phyloP scores from a whole-genome alignment of 1,140 invertebrate genomes.

The Pseudobourletiella spinata region DNA sequence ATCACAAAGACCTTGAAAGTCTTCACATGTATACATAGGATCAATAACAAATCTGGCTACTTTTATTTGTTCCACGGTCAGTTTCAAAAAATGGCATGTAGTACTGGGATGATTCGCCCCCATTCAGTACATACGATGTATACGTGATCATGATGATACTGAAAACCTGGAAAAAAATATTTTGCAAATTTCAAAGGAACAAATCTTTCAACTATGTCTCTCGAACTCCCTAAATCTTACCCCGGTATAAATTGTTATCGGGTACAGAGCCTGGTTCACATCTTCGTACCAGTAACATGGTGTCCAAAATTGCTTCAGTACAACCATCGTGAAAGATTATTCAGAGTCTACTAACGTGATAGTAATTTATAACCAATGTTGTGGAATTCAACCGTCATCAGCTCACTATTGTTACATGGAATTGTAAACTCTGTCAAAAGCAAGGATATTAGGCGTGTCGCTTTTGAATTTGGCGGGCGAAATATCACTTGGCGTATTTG shows the following conservation, averaged over 20 bases:
- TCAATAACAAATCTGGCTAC: no score
- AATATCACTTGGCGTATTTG: no score
- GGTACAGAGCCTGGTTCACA: slow-evolving; percentile 61
- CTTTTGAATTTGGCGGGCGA: no score
- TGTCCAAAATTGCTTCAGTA: slow-evolving; percentile 71
- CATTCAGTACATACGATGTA: slow-evolving; percentile 60
- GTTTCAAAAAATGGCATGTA: slow-evolving; percentile 81
- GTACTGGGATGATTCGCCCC: slow-evolving; percentile 74
- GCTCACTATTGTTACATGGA: no score
- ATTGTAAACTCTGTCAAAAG: no score
- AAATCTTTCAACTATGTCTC: not conserved
- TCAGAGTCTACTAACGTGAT: no score
- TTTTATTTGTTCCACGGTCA: slow-evolving; percentile 45
- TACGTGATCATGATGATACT: slow-evolving; percentile 66
- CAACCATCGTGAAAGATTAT: slow-evolving; percentile 56
- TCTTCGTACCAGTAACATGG: slow-evolving; percentile 73
- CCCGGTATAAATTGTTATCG: slow-evolving; percentile 65
- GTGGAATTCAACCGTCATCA: no score
- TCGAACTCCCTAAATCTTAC: slow-evolving; percentile 39
- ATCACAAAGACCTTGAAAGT: slow-evolving; percentile 57
- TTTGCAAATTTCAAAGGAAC: no score
- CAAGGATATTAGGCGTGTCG: no score
- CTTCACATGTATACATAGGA: not conserved
- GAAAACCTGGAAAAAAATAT: slow-evolving; percentile 48
- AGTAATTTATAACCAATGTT: no score